phyloP scores from a whole-genome alignment of 2,888 invertebrate species.

The Emesis furor region DNA sequence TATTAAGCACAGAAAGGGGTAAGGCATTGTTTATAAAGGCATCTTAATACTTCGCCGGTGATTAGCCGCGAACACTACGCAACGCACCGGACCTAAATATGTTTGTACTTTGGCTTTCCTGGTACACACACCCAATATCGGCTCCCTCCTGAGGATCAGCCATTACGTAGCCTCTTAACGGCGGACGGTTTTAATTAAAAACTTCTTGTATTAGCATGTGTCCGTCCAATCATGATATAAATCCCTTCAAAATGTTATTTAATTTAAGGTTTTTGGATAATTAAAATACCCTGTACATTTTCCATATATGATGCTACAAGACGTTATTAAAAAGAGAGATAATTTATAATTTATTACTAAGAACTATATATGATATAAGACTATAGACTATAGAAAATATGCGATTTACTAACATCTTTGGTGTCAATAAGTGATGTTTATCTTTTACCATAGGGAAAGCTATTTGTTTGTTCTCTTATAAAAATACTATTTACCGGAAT shows the following conservation, averaged over 20 bases:
- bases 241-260: constrained; percentile 88
- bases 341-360: no score
- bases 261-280: constrained; percentile 78
- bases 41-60: constrained; percentile 83
- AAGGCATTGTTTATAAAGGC: constrained; percentile 85
- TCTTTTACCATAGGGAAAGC: no score
- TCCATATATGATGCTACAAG: neutral
- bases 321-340: no score
- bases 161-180: constrained; percentile 91
- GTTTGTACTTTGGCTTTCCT: constrained; percentile 90
- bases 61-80: constrained; percentile 87
- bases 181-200: constrained; percentile 91
- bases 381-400: no score
- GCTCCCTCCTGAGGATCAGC: constrained; percentile 90
- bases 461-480: no score
- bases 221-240: constrained; percentile 87
- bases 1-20: constrained; percentile 83
- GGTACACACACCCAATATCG: constrained; percentile 88
- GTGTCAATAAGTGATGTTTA: no score
- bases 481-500: no score
- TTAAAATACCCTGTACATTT: neutral
- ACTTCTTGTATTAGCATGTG: constrained; percentile 91
- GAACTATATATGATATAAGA: no score
- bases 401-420: no score
- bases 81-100: constrained; percentile 89